These are phyloP conservation scores for Garra rufa DNA, from an alignment of 2,113 vertebrate genomes.

Conservation along the genomic window DNA sequence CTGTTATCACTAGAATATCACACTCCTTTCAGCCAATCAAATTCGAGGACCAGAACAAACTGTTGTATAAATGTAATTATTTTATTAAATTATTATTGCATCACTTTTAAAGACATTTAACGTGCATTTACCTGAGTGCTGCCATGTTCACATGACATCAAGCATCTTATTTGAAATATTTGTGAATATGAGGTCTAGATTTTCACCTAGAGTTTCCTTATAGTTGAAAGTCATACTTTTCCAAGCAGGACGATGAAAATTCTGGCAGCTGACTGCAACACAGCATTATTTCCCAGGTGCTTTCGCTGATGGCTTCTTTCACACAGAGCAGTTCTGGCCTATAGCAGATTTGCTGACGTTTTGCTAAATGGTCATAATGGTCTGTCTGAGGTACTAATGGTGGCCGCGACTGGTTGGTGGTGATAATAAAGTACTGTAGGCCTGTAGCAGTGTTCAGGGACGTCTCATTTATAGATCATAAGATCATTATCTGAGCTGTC, in stretches of 20 bases:
- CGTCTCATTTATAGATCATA: constrained; percentile 33
- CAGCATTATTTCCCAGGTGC: background rate
- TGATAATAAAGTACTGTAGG: background rate
- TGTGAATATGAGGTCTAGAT: background rate
- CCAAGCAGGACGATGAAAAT: background rate
- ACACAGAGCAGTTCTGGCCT: background rate
- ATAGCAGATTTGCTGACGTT: constrained; percentile 9
- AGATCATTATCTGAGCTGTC: constrained; percentile 42
- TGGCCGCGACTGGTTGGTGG: background rate
- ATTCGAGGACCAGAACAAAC: too few species aligned
- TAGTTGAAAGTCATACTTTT: background rate
- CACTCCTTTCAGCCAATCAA: too few species aligned
- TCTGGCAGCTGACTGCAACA: background rate
- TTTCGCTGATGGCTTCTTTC: background rate
- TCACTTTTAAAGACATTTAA: too few species aligned
- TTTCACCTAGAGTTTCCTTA: background rate
- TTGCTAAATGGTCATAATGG: constrained; percentile 13
- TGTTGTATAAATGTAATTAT: too few species aligned
- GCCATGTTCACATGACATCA: background rate
- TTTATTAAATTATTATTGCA: too few species aligned
- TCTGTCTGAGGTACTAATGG: background rate
- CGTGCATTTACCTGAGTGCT: too few species aligned
- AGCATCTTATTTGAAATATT: background rate
- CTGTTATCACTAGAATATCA: too few species aligned
- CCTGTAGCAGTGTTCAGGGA: constrained; percentile 30